A percentile compares a stretch with the other conserved stretches of the same genome.
Evolutionary conservation across 2,888 invertebrate species (phyloP).

Genomic region (Antitype chi): DNA sequence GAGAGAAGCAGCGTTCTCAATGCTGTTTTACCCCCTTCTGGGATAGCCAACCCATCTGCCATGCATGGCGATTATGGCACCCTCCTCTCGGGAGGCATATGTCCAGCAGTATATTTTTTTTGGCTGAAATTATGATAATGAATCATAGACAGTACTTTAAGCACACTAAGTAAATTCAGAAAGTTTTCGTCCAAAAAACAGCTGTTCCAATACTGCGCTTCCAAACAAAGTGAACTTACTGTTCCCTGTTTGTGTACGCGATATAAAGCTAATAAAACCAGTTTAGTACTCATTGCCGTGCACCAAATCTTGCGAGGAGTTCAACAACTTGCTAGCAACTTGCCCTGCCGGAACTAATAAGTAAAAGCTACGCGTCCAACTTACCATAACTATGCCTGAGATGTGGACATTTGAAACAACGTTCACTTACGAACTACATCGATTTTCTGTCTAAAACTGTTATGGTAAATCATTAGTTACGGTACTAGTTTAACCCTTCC

Average conservation of each 20-base stretch:
- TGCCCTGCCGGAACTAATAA: constrained; percentile 76
- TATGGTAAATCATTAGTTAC: constrained; percentile 43
- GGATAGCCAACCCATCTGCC: no score
- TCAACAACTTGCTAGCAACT: constrained; percentile 67
- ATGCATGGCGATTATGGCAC: no score
- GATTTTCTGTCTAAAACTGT: constrained; percentile 63
- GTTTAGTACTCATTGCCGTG: constrained; percentile 65
- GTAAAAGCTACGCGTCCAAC: constrained; percentile 75
- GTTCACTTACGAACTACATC: constrained; percentile 64
- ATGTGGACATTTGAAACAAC: constrained; percentile 69
- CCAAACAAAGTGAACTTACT: constrained; percentile 53
- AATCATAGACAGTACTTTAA: neutral
- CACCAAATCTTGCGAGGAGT: constrained; percentile 62
- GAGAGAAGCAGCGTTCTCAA: no score
- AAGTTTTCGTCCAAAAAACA: constrained; percentile 29
- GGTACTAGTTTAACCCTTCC: constrained; percentile 3
- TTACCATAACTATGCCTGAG: constrained; percentile 69
- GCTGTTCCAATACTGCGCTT: constrained; percentile 15
- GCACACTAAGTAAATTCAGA: neutral
- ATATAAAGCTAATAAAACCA: constrained; percentile 65
- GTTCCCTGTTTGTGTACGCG: constrained; percentile 33
- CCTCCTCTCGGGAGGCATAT: no score
- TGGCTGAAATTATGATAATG: no score
- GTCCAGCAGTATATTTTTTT: no score
- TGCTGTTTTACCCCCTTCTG: no score